These are phyloP conservation scores for Corythoichthys haematopterus DNA, from an alignment of 2,113 vertebrate species.

Conservation along the genomic window DNA sequence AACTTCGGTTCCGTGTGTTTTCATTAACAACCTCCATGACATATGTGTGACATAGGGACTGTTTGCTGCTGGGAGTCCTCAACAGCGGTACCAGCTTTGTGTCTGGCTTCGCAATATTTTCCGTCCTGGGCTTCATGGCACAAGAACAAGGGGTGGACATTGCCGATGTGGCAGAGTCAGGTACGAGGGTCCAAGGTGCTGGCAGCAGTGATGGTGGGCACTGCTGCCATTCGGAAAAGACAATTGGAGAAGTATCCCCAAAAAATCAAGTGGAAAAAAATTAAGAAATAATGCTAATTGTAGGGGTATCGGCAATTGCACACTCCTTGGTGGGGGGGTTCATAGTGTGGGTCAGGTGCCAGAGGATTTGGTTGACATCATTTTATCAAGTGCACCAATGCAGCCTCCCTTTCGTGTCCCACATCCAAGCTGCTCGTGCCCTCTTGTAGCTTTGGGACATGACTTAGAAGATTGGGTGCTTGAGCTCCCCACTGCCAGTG, in stretches of 20 bases:
- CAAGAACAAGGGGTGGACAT: slow-evolving; percentile 99
- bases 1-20: slow-evolving; percentile 76
- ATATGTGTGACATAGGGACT: slow-evolving; percentile 99
- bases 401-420: slow-evolving; percentile 16
- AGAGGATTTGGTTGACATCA: slow-evolving; percentile 21
- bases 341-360: slow-evolving; percentile 4
- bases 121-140: slow-evolving; percentile 99
- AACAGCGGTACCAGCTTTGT: slow-evolving; percentile 99
- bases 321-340: slow-evolving; percentile 53
- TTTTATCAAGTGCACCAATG: slow-evolving; percentile 17
- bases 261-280: not conserved
- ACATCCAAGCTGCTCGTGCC: slow-evolving; percentile 24
- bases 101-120: slow-evolving; percentile 99
- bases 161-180: slow-evolving; percentile 99
- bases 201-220: slow-evolving; percentile 88
- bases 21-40: slow-evolving; percentile 98
- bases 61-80: slow-evolving; percentile 99
- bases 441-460: slow-evolving; percentile 27
- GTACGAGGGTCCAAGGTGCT: slow-evolving; percentile 87
- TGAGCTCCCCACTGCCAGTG: slow-evolving; percentile 7
- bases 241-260: slow-evolving; percentile 37
- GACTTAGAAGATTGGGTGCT: slow-evolving; percentile 14
- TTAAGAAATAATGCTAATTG: slow-evolving; percentile 48
- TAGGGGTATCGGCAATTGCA: slow-evolving; percentile 60
- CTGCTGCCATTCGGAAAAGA: slow-evolving; percentile 68